Evolutionary conservation across 2,797 vertebrate species (phyloP), one percentile per base, ranked within the genome.

Genomic region (Enteromius viviparus): DNA sequence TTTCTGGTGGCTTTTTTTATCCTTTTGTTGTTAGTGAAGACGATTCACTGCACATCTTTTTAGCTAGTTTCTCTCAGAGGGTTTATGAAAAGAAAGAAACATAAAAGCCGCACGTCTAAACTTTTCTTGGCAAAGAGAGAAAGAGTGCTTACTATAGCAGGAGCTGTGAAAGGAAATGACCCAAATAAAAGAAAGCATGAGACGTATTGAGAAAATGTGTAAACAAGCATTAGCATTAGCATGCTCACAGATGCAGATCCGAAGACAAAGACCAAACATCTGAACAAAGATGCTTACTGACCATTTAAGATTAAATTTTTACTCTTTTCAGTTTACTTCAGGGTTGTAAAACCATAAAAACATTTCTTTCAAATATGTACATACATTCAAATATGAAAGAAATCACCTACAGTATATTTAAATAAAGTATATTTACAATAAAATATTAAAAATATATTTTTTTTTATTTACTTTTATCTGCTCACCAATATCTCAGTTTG

Each of bases 1-100:
- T 81, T 85, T 81, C 79, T 85, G 84, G 71, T 82, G 68, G 75
- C 84, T 78, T 82, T 82, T 76, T 76, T 60, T 76, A 72, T 85
- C 69, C 76, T 62, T 82, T 86, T 83, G 85, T 79, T 82, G 65
- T 80, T 83, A 74, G 69, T 17, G 75, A 78, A 81, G 75, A 82
- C 68, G 64, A 82, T 75, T 76, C 69, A 74, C 68, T 23, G 62
- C 81, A 85, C 81, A 64, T 85, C 69, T 85, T 85, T 85, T 74
- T 72, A 79, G 81, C 49, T 45, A 72, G 60, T 79, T 83, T 78
- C 72, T 83, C 80, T 83, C 69, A 4, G 76, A 69, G 76, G 76
- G 47, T 75, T 83, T 85, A 60, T 83, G 76, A 78, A 47, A 72
- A 69, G 70, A 85, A 74, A 82, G 69, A 82, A 77, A 76, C 58